phyloP scores from a whole-genome alignment of 2,113 vertebrate genomes.

The Origma solitaria region DNA sequence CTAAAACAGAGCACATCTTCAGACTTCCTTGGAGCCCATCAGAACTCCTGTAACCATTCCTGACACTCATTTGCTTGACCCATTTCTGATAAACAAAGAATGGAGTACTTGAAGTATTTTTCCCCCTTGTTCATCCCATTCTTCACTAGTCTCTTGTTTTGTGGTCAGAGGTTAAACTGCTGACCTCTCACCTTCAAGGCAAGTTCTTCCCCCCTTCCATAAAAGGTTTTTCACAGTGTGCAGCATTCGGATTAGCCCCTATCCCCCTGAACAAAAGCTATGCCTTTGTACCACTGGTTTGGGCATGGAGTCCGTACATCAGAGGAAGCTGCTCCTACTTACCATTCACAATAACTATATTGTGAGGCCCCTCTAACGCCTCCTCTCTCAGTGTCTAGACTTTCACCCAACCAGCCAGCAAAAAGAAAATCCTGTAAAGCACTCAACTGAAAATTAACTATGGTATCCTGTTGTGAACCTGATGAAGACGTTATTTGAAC shows the following conservation, averaged over 20 bases:
- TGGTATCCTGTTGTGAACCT: conserved; percentile 94
- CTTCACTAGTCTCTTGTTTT: conserved; percentile 71
- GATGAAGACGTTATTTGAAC: conserved; percentile 97
- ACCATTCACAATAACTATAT: conserved; percentile 84
- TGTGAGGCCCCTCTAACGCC: conserved; percentile 79
- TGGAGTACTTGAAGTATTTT: conserved; percentile 59
- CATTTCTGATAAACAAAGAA: conserved; percentile 69
- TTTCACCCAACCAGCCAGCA: conserved; percentile 82
- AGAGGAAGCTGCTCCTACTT: conserved; percentile 91
- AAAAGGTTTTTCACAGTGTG: conserved; percentile 90
- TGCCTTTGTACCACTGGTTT: conserved; percentile 81
- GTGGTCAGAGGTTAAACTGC: conserved; percentile 95
- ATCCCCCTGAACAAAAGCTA: conserved; percentile 86
- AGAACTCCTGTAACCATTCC: conserved; percentile 46
- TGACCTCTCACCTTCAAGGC: conserved; percentile 88
- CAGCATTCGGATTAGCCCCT: conserved; percentile 85
- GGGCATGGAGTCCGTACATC: conserved; percentile 76
- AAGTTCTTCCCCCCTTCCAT: conserved; percentile 76
- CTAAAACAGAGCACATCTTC: not conserved
- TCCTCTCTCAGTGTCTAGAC: conserved; percentile 84
- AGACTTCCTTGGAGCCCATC: not conserved
- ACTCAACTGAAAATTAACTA: conserved; percentile 96
- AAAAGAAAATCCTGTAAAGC: conserved; percentile 94
- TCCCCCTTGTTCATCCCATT: conserved; percentile 58
- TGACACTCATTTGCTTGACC: conserved; percentile 69